Percentiles rank a stretch among this genome's conserved stretches.
Evolutionary conservation across 1,140 invertebrate species (phyloP).

Genomic region (Daktulosphaira vitifoliae): DNA sequence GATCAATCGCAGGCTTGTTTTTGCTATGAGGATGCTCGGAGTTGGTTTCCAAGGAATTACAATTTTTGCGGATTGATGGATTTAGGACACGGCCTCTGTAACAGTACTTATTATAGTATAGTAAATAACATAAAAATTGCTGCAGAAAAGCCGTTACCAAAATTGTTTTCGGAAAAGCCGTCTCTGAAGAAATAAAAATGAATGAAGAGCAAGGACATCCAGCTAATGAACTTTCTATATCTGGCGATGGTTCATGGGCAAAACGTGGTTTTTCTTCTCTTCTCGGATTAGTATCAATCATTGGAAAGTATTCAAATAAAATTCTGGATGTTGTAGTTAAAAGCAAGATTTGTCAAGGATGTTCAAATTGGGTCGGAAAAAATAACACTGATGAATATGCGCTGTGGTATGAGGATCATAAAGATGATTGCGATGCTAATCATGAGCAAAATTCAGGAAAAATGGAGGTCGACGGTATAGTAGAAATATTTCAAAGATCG

Average conservation of each 20-base stretch:
- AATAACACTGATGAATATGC: background rate
- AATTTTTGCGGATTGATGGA: no score
- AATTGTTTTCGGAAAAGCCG: no score
- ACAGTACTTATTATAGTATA: no score
- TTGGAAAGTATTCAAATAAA: slow-evolving; percentile 34
- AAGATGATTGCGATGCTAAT: slow-evolving; percentile 35
- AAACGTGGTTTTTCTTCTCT: slow-evolving; percentile 34
- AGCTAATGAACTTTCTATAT: slow-evolving; percentile 21
- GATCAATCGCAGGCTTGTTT: no score
- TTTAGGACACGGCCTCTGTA: no score
- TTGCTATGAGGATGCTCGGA: no score
- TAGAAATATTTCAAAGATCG: slow-evolving; percentile 37
- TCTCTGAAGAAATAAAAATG: no score
- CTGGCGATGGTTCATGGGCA: slow-evolving; percentile 37
- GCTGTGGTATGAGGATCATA: background rate
- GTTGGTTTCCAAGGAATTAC: no score
- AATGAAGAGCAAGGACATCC: background rate
- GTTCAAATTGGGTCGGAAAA: no score
- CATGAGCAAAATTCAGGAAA: slow-evolving; percentile 36
- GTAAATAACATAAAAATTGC: no score
- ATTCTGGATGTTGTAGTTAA: slow-evolving; percentile 35
- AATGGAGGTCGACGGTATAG: slow-evolving; percentile 37
- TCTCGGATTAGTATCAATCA: slow-evolving; percentile 33
- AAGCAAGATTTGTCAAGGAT: slow-evolving; percentile 35
- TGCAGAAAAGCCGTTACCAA: no score